Conservation (phyloP, 2,888 invertebrate genomes). For the Sinohyriopsis cumingii region DNA sequence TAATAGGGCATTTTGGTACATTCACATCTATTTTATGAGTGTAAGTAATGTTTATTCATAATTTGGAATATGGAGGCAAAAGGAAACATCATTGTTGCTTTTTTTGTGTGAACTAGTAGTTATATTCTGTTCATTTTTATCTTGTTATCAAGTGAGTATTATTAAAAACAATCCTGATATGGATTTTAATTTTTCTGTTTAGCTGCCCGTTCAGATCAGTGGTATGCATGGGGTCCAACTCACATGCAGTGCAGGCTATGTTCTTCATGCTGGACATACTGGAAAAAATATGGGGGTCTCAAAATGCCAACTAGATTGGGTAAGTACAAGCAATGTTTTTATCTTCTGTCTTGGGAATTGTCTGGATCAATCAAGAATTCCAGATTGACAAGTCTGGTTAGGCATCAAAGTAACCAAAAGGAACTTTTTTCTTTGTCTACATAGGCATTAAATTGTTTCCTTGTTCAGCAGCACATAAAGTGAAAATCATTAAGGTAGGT, state of each 20-base stretch:
- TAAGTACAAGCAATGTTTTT: slow-evolving; percentile 18
- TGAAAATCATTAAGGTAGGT: no score
- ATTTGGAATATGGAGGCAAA: no score
- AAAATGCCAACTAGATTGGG: slow-evolving; percentile 76
- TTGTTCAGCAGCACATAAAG: no score
- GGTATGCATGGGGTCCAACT: slow-evolving; percentile 97
- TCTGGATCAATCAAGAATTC: neutral
- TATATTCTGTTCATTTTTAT: no score
- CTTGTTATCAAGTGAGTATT: no score
- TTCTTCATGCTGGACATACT: slow-evolving; percentile 95
- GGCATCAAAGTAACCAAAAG: neutral
- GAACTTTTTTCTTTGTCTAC: neutral
- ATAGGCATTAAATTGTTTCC: no score
- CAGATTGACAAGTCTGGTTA: neutral
- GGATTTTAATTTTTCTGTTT: slow-evolving; percentile 12
- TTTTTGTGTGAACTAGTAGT: no score
- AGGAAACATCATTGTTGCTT: no score
- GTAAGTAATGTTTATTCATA: no score
- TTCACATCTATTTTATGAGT: no score
- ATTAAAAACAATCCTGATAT: no score
- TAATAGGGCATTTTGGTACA: no score
- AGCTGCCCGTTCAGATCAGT: slow-evolving; percentile 81
- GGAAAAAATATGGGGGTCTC: slow-evolving; percentile 98
- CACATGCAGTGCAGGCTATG: slow-evolving; percentile 95
- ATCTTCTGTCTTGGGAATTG: neutral